These are phyloP conservation scores for Cryptus viduatorius DNA, from an alignment of 2,888 invertebrate species.

Conservation along the genomic window DNA sequence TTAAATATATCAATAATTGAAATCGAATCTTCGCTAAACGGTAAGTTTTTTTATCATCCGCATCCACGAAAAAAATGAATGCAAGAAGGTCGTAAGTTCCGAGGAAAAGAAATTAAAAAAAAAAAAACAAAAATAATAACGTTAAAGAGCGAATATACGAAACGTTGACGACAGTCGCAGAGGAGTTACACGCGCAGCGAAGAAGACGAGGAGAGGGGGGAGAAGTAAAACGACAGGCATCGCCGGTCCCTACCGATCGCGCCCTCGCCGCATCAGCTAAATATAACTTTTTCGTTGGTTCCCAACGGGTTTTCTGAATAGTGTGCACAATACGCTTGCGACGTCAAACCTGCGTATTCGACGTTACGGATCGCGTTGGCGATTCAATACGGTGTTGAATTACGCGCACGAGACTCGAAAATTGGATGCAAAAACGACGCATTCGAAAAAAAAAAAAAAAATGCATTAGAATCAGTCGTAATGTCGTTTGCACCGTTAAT, in stretches of 20 bases:
- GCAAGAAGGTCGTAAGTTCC: background rate
- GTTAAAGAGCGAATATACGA: background rate
- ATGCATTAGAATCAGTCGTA: background rate
- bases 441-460: background rate
- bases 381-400: slow-evolving; percentile 19
- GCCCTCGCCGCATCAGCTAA: slow-evolving; percentile 50
- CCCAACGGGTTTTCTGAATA: slow-evolving; percentile 52
- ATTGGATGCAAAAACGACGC: background rate
- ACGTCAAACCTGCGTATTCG: slow-evolving; percentile 20
- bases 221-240: slow-evolving; percentile 14
- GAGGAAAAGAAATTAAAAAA: too few species aligned
- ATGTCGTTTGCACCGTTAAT: background rate
- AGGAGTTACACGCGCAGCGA: slow-evolving; percentile 15
- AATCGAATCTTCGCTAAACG: background rate
- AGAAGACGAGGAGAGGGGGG: background rate
- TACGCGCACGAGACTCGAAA: slow-evolving; percentile 20
- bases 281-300: slow-evolving; percentile 59
- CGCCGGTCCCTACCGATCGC: slow-evolving; percentile 17
- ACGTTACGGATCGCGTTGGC: slow-evolving; percentile 9
- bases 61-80: background rate
- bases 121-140: background rate
- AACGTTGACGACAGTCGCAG: background rate
- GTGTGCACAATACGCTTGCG: slow-evolving; percentile 15
- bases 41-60: background rate
- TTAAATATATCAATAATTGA: background rate